Evolutionary conservation across 2,797 vertebrate species (phyloP).

Genomic region (Molothrus aeneus): DNA sequence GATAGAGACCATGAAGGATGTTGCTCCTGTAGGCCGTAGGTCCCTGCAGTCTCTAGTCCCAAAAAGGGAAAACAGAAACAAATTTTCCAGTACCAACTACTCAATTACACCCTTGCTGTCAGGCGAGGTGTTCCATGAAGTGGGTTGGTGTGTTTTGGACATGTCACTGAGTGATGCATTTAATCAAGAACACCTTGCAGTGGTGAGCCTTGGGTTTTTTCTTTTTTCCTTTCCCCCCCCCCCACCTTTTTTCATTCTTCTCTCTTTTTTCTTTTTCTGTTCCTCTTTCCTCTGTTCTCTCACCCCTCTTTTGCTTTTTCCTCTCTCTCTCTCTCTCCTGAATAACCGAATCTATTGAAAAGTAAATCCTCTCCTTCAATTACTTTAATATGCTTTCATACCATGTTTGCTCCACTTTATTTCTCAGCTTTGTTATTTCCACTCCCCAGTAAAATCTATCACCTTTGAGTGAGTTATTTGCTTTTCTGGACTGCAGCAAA

Average conservation of each 20-base stretch:
- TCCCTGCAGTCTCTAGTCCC: not conserved
- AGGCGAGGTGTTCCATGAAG: constrained; percentile 18
- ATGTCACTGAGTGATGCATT: constrained; percentile 27
- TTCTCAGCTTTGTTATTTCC: constrained; percentile 71
- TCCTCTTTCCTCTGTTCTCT: not conserved
- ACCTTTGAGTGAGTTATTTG: constrained; percentile 75
- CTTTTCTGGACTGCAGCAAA: constrained; percentile 54
- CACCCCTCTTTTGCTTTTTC: not conserved
- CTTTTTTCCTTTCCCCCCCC: rapidly evolving
- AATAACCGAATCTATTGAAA: constrained; percentile 44
- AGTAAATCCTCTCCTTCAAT: constrained; percentile 43
- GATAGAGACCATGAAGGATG: not conserved
- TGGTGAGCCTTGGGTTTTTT: not conserved
- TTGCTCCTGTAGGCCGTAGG: not conserved
- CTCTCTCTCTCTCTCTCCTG: not conserved
- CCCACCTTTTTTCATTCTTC: rapidly evolving
- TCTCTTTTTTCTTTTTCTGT: not conserved
- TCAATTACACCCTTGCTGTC: constrained; percentile 3
- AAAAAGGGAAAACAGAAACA: constrained; percentile 6
- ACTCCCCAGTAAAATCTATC: constrained; percentile 67
- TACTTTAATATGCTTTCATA: constrained; percentile 57
- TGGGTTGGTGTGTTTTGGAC: not conserved
- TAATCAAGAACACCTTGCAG: constrained; percentile 62
- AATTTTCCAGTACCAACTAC: constrained; percentile 14
- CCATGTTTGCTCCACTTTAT: constrained; percentile 49